phyloP scores from a whole-genome alignment of 2,113 vertebrate genomes.

The Melanerpes formicivorus region DNA sequence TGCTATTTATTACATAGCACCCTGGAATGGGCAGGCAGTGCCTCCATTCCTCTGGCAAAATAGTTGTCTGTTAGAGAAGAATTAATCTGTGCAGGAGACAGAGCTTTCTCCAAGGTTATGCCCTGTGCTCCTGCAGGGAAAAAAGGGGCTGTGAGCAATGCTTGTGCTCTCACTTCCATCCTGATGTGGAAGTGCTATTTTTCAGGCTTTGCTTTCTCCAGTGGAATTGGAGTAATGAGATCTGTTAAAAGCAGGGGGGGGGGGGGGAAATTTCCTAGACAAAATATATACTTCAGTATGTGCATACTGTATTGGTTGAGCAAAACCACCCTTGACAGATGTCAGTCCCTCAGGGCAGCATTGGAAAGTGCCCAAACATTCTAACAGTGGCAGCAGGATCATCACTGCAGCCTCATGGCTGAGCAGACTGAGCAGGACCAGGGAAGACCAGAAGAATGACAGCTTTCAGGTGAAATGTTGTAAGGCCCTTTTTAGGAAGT shows the following conservation, averaged over 20 bases:
- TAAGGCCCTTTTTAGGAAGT: neutral
- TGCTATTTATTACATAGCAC: neutral
- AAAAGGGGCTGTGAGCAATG: neutral
- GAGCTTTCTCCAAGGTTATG: neutral
- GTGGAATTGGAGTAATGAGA: accelerated
- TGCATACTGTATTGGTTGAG: accelerated
- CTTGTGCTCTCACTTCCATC: neutral
- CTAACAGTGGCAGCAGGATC: accelerated
- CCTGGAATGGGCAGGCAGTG: neutral
- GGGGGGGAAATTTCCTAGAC: accelerated
- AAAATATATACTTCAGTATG: accelerated
- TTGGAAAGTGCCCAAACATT: neutral
- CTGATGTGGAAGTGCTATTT: neutral
- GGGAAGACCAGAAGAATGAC: neutral
- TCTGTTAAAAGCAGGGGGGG: neutral
- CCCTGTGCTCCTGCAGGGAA: neutral
- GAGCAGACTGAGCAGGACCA: neutral
- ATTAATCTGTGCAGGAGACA: neutral
- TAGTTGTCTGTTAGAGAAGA: neutral
- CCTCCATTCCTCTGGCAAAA: neutral
- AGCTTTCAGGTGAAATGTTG: neutral
- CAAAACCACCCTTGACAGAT: neutral
- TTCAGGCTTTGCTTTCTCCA: neutral
- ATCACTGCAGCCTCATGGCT: neutral
- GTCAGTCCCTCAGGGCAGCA: accelerated